Evolutionary conservation across 1,140 invertebrate genomes (phyloP), one percentile per base, ranked within the genome.

Genomic region (Drosophila nasuta): DNA sequence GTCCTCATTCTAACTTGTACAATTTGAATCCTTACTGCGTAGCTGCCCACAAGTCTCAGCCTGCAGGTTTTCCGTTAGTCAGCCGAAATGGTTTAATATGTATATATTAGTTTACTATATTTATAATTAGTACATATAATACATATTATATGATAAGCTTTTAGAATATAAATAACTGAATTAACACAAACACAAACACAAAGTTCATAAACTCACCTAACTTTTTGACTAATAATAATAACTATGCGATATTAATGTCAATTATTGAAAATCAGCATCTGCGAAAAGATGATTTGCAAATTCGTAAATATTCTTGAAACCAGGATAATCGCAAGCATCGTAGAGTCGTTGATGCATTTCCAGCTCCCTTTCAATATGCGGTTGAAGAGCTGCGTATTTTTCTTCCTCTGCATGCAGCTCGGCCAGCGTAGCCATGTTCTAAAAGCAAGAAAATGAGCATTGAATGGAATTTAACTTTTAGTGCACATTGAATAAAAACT

Each of bases 341-440:
- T 64, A 51, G 17, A 75, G 48, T 10, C 60, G 43, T 5, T 70
- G 17, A 20, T 86, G 82, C 71, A 85, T 86, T 52, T 75, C 46
- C n/a, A 63, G 17, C 38, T 91, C 90, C 15, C 52, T n/a, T n/a
- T 87, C 13, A 0, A 88, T 48, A 2, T 75, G 13, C 2, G 68
- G 15, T 8, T 64, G 54, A 10, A 90, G 73, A 1, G 57, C 52
- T 5, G 59, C 64, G 41, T 64, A 90, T 43, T 79, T 71, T 6
- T 62, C 38, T 6, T 79, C 58, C 59, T 92, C 91, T 1, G 69
- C 38, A 11, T 79, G 38, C 1, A 92, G 43, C 6, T 80, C 80
- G 1, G 78, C 82, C 17, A 91, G 20, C 86, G 90, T 82, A 11
- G 77, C 58, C 46, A 77, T 45, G 59, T 92, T 92, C 91, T 92